Evolutionary conservation across 1,140 invertebrate species (phyloP), one percentile per base, ranked within the genome.

Genomic region (Onthophagus taurus): DNA sequence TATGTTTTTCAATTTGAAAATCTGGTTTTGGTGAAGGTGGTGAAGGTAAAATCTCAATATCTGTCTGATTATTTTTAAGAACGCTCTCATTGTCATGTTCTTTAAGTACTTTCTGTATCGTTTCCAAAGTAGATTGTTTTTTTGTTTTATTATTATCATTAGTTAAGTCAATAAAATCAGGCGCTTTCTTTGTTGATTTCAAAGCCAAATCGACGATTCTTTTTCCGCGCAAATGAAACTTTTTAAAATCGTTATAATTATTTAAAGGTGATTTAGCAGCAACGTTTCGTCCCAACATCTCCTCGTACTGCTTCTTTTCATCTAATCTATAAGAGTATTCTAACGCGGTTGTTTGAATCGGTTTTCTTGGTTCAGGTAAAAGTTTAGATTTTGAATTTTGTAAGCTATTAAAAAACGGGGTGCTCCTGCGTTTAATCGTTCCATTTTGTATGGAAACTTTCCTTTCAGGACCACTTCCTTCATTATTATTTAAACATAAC

Each of bases 41-140:
- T 35, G 37, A 50, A 2, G 57, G 52, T 8, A 61, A 16, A 26
- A 56, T 48, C 19, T 61, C 55, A 4, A 57, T 47, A 24, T 63
- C 61, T 7, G 60, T 58, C 53, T 61, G 59, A 5, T 55, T 61
- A 54, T 63, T 60, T 38, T 59, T 60, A 4, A 64, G 45, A 9
- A 52, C 48, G 5, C 52, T 21, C 13, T 63, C 59, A 44, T 45
- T 51, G 24, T 60, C 54, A 31, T 53, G 50, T 41, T 58, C 51
- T 42, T 57, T 49, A 14, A 64, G 43, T 11, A 64, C 54, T 47
- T 58, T 62, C 13, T 55, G 51, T 23, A 64, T 55, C 20, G 43
- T 55, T 21, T 57, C 58, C 36, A 51, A 61, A 13, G 56, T 58
- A 3, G 52, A 47, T 23, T 57, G 26, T 45, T 5, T 35, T 37